These are phyloP conservation scores for Amblyopsis hoosieri DNA, from an alignment of 2,797 vertebrate species.

Conservation along the genomic window DNA sequence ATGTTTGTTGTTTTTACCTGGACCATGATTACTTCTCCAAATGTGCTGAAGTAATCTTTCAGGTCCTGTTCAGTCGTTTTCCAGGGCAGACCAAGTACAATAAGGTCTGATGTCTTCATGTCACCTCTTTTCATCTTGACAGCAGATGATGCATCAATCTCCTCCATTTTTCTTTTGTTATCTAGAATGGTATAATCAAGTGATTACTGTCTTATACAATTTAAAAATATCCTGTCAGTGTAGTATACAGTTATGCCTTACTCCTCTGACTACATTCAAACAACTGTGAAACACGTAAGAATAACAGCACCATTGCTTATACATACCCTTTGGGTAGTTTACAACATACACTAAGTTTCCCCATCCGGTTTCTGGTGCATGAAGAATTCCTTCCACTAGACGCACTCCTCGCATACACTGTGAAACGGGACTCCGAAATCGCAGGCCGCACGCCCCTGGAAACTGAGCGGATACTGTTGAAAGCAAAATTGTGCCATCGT, in stretches of 20 bases:
- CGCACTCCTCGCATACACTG: slow-evolving; percentile 97
- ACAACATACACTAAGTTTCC: slow-evolving; percentile 94
- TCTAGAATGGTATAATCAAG: slow-evolving; percentile 66
- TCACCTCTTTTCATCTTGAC: slow-evolving; percentile 98
- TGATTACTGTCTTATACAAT: neutral
- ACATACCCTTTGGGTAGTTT: slow-evolving; percentile 95
- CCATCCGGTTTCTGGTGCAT: slow-evolving; percentile 94
- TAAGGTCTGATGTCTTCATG: slow-evolving; percentile 96
- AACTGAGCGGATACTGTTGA: slow-evolving; percentile 97
- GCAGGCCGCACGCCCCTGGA: slow-evolving; percentile 94
- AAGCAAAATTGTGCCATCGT: slow-evolving; percentile 93
- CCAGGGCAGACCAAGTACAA: slow-evolving; percentile 96
- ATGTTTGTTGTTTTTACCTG: slow-evolving; percentile 80
- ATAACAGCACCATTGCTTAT: too few species aligned
- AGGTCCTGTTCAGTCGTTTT: slow-evolving; percentile 97
- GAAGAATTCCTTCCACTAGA: slow-evolving; percentile 92
- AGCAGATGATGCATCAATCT: slow-evolving; percentile 94
- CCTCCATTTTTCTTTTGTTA: slow-evolving; percentile 99
- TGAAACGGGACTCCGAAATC: slow-evolving; percentile 94
- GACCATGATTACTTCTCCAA: slow-evolving; percentile 98
- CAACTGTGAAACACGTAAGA: too few species aligned
- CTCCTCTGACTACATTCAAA: neutral
- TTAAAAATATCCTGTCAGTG: neutral
- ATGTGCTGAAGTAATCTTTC: slow-evolving; percentile 97
- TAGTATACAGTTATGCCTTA: neutral